Conservation (phyloP, 1,140 invertebrate genomes). For the Drosophila carrolli region DNA sequence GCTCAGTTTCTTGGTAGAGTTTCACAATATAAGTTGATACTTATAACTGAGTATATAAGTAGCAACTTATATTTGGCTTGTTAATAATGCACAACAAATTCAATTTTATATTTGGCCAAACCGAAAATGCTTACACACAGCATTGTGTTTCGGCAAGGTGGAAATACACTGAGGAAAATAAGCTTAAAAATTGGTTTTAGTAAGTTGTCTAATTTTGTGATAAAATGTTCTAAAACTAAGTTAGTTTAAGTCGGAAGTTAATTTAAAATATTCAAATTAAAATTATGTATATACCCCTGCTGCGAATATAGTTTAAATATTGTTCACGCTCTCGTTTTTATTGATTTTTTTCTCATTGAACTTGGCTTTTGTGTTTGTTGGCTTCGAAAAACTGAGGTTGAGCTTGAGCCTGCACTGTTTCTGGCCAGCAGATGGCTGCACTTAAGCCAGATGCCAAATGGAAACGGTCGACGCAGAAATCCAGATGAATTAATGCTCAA, state of each 20-base stretch:
- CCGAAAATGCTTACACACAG: no score
- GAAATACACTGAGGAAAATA: background rate
- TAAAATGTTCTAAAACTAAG: no score
- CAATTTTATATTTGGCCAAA: conserved; percentile 6
- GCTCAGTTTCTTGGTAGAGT: background rate
- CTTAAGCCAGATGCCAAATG: conserved; percentile 15
- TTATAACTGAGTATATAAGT: background rate
- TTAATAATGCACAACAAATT: conserved; percentile 49
- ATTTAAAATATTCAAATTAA: no score
- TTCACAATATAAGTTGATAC: background rate
- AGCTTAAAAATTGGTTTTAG: background rate
- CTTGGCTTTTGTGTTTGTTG: conserved; percentile 3
- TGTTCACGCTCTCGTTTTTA: no score
- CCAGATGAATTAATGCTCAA: conserved; percentile 15
- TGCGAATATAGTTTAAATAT: no score
- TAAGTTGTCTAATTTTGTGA: no score
- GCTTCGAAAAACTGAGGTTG: background rate
- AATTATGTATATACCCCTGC: no score
- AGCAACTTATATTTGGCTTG: conserved; percentile 7
- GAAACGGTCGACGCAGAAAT: conserved; percentile 5
- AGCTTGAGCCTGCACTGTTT: conserved; percentile 1
- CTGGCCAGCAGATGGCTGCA: conserved; percentile 17
- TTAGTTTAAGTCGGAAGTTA: no score
- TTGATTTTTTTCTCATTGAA: background rate
- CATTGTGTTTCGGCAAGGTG: background rate